Evolutionary conservation across 1,140 invertebrate genomes (phyloP), one percentile per base, ranked within the genome.

Genomic region (Leguminivora glycinivorella): DNA sequence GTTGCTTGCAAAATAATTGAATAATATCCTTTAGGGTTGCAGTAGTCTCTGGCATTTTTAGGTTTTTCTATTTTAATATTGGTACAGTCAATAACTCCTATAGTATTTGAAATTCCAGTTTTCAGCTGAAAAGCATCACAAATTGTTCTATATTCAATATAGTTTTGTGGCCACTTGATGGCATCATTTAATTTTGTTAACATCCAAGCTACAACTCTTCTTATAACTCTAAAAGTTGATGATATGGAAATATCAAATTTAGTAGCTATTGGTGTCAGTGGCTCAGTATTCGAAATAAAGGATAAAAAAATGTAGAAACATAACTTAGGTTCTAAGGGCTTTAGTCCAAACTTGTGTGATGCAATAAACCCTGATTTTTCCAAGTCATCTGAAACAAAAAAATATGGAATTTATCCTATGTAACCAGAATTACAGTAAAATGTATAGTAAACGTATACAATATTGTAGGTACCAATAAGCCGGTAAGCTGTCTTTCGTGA

Each of bases 231-330:
- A 70, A 85, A 88, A 70, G 85, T 83, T 72, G 85, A 88, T 24
- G 85, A 88, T 72, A 88, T 84, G n/a, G 85, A 88, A 66, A 86
- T 86, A 72, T 88, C 83, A 80, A 88, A 88, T 72, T 81, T 75
- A 56, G 80, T 78, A 47, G 85, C 83, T 66, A 88, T 86, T 63
- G 85, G 83, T 43, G 79, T 85, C 24, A 86, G 56, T 63, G 85
- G 79, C 70, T 85, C 85, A 24, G 81, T 82, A 67, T 76, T 86
- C 4, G 82, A 76, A 69, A 88, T 82, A 68, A 88, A 88, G 47
- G 83, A 81, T 43, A 88, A 74, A 43, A 88, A 88, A 75, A 88
- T 88, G 38, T 83, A 88, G 71, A 88, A 85, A 73, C 85, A 85
- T 70, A 85, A 70, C 70, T 82, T 84, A 17, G 84, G 81, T 70